phyloP scores from a whole-genome alignment of 2,797 vertebrate genomes.

The Tarsius wallacei region DNA sequence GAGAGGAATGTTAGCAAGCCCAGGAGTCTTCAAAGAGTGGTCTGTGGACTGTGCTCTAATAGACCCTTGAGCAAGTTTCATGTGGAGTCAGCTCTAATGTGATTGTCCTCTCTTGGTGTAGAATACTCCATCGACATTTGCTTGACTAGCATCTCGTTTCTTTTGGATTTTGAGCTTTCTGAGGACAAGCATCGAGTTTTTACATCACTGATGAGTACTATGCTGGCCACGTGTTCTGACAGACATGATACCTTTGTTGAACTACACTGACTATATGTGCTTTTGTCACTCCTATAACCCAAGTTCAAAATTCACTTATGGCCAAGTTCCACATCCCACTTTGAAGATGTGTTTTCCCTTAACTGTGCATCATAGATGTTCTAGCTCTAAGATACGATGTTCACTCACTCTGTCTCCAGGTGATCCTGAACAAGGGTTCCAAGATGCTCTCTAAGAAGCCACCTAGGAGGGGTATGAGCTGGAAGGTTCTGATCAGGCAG shows the following conservation, averaged over 20 bases:
- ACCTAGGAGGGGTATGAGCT: background rate
- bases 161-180: conserved; percentile 38
- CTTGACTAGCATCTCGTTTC: background rate
- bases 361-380: background rate
- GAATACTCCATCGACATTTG: background rate
- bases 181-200: background rate
- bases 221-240: background rate
- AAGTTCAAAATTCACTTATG: background rate
- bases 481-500: too few relatives aligned
- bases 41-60: background rate
- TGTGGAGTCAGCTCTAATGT: background rate
- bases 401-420: background rate
- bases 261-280: background rate
- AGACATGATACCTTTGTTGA: background rate
- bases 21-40: background rate
- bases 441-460: background rate
- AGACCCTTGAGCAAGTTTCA: background rate
- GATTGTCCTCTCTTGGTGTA: background rate
- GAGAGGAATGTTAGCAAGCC: conserved; percentile 35
- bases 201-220: background rate
- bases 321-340: background rate
- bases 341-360: background rate
- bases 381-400: background rate
- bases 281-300: background rate
- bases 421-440: background rate